Conservation (phyloP, 2,113 vertebrate species). For the Crocuta crocuta region DNA sequence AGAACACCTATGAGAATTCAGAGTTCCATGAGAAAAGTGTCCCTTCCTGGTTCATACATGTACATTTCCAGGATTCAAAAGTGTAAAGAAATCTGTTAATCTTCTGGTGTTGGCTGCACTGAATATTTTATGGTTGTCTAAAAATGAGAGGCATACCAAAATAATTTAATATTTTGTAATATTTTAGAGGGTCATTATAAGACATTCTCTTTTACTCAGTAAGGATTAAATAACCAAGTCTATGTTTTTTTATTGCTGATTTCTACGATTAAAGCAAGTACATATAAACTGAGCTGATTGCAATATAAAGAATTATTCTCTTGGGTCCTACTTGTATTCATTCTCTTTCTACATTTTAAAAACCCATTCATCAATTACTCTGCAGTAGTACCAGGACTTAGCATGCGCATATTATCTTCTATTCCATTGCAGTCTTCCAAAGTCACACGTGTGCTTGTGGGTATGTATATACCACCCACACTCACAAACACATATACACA, state of each 20-base stretch:
- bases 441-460: not conserved
- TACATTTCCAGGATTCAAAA: constrained; percentile 58
- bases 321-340: constrained; percentile 86
- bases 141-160: constrained; percentile 53
- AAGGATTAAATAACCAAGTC: constrained; percentile 85
- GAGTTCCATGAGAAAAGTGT: not conserved
- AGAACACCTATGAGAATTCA: constrained; percentile 78
- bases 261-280: constrained; percentile 85
- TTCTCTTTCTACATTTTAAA: constrained; percentile 86
- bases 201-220: constrained; percentile 76
- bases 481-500: not conserved
- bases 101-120: not conserved
- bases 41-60: not conserved
- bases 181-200: constrained; percentile 65
- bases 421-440: constrained; percentile 73
- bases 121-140: constrained; percentile 49
- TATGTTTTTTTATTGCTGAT: constrained; percentile 84
- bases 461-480: not conserved
- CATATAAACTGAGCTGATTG: constrained; percentile 85
- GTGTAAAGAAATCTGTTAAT: constrained; percentile 42
- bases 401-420: constrained; percentile 68
- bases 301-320: constrained; percentile 88
- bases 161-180: constrained; percentile 75
- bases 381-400: constrained; percentile 78
- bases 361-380: constrained; percentile 87